Evolutionary conservation across 2,797 vertebrate genomes (phyloP), one percentile per base, ranked within the genome.

Genomic region (Cetoscarus ocellatus): DNA sequence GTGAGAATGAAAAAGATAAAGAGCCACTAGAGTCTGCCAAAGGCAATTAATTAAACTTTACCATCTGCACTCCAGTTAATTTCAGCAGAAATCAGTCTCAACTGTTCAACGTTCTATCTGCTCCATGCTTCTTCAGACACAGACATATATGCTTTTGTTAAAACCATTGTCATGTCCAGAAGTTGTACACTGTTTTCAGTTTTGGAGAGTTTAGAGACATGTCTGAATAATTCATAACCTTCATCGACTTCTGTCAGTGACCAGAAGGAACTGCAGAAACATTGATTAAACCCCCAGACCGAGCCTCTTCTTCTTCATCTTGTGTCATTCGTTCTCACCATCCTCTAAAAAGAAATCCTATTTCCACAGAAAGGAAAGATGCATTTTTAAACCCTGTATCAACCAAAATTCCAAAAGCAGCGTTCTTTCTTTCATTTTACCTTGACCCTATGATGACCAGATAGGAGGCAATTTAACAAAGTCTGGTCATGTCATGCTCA

Each of bases 141-240:
- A 49, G 47, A 18, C 17, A 13, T 43, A 10, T 34, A 4, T 45
- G 52, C 44, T 42, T 7, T 18, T 43, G 13, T 9, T n/a, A 3
- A 35, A 51, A 43, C 14, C 43, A 15, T 14, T 10, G 11, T 45
- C 19, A 8, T 50, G 11, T 42, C 51, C 17, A 17, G 10, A 43
- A 40, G 10, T 58, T 45, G 9, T 6, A 15, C 15, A 6, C 17
- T 8, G 6, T 40, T 75, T 55, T 63, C 53, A 54, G 54, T 64
- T 44, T 14, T 47, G 55, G 52, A 61, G 71, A 49, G 14, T 51
- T 56, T 40, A 44, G 14, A 70, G 39, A 8, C 9, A 17, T 13
- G 7, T 34, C 15, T 73, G 19, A 75, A 75, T 85, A 50, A 82
- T 70, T 70, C 55, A 78, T 52, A 44, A 27, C 27, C 36, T 35